Evolutionary conservation across 2,888 invertebrate genomes (phyloP).

Genomic region (Drosophila paucipuncta): DNA sequence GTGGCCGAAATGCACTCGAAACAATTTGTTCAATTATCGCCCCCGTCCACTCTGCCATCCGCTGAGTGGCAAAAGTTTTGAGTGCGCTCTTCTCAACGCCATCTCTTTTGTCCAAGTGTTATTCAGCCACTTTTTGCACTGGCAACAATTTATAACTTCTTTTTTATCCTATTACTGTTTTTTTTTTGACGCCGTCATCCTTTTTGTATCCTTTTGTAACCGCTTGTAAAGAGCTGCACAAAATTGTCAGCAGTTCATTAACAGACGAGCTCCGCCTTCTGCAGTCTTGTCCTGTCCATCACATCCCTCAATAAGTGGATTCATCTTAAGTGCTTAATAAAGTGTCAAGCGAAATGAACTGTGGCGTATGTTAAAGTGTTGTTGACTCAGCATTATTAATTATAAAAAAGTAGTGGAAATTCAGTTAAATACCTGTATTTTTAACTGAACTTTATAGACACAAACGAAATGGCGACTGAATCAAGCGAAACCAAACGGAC

Average conservation of each 20-base stretch:
- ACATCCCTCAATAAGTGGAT: neutral
- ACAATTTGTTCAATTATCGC: slow-evolving; percentile 81
- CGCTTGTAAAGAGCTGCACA: slow-evolving; percentile 77
- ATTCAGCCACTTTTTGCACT: slow-evolving; percentile 63
- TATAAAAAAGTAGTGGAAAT: neutral
- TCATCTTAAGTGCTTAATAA: slow-evolving; percentile 66
- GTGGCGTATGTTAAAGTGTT: neutral
- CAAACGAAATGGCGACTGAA: slow-evolving; percentile 6
- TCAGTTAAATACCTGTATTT: slow-evolving; percentile 5
- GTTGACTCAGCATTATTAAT: slow-evolving; percentile 2
- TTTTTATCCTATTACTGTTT: slow-evolving; percentile 13
- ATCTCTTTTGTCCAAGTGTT: slow-evolving; percentile 42
- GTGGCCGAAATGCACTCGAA: slow-evolving; percentile 72
- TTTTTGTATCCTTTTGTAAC: slow-evolving; percentile 72
- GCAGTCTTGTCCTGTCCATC: neutral
- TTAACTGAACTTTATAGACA: neutral
- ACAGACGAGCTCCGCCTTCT: slow-evolving; percentile 40
- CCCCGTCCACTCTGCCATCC: slow-evolving; percentile 16
- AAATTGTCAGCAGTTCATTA: slow-evolving; percentile 80
- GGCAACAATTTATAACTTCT: slow-evolving; percentile 44
- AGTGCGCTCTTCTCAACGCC: slow-evolving; percentile 36
- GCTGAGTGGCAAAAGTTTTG: slow-evolving; percentile 73
- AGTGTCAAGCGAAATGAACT: slow-evolving; percentile 42
- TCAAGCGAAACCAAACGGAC: neutral
- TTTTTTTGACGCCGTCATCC: slow-evolving; percentile 27